Conservation (phyloP, 2,113 vertebrate genomes). For the Chelonoidis abingdonii region DNA sequence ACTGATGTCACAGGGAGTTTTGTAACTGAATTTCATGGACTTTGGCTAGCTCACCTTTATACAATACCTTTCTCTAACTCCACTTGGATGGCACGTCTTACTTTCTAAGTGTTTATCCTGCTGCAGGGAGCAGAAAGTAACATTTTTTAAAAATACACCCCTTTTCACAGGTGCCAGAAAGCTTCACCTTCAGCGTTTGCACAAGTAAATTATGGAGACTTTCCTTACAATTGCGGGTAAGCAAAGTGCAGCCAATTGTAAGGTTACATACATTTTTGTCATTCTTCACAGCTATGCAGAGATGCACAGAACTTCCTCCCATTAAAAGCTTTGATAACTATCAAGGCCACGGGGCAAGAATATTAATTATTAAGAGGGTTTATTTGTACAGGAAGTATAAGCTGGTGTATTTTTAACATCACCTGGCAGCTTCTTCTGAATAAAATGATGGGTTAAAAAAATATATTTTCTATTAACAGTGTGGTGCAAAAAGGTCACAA, state of each 20-base stretch:
- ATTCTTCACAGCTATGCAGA: rapidly evolving
- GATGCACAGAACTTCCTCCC: background rate
- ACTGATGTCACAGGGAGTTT: background rate
- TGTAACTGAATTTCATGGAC: background rate
- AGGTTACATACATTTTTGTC: rapidly evolving
- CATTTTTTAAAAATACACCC: rapidly evolving
- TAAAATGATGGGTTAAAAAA: background rate
- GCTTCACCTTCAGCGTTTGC: rapidly evolving
- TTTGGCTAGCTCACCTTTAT: background rate
- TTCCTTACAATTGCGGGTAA: rapidly evolving
- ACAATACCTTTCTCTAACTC: rapidly evolving
- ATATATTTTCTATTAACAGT: background rate
- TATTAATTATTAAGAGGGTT: rapidly evolving
- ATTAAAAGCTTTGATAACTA: rapidly evolving
- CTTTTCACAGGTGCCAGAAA: background rate
- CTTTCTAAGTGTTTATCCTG: background rate
- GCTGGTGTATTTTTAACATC: rapidly evolving
- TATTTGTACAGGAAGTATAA: background rate
- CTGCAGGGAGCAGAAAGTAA: background rate
- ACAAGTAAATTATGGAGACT: background rate
- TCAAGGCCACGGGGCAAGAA: background rate
- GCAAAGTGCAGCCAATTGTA: rapidly evolving
- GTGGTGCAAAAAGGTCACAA: slow-evolving; percentile 50
- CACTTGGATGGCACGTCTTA: background rate
- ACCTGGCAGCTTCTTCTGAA: background rate